Percentiles rank a stretch among this genome's conserved stretches.
Conservation (phyloP, 1,140 invertebrate species). For the Calosoma granatense region DNA sequence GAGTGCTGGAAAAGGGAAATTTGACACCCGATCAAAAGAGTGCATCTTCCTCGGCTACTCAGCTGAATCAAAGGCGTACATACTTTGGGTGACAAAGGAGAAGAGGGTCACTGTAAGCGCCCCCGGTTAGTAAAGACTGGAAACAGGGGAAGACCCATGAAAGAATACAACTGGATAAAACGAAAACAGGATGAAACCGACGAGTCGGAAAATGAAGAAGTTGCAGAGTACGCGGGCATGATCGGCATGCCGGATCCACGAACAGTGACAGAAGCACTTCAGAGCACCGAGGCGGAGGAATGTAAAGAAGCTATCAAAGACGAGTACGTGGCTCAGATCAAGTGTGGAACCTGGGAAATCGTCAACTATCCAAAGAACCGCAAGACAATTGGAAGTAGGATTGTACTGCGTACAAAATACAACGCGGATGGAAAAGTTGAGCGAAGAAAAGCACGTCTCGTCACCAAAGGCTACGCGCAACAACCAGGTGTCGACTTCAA, state of each 20-base stretch:
- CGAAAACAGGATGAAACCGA: neutral
- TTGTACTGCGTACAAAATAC: conserved; percentile 29
- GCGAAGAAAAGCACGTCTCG: conserved; percentile 32
- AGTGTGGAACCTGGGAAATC: conserved; percentile 17
- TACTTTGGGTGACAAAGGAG: conserved; percentile 24
- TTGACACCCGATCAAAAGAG: no score
- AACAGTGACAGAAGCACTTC: neutral
- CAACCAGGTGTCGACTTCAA: conserved; percentile 29
- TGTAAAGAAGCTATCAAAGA: conserved; percentile 14
- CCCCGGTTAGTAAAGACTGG: no score
- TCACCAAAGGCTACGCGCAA: conserved; percentile 35
- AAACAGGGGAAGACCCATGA: no score
- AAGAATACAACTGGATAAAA: no score
- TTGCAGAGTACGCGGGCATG: no score
- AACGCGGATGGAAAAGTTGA: conserved; percentile 22
- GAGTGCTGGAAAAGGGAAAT: no score
- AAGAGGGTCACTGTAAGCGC: no score
- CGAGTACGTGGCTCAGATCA: conserved; percentile 13
- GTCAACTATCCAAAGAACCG: conserved; percentile 20
- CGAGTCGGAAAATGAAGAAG: no score
- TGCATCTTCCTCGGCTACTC: conserved; percentile 28
- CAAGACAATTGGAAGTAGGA: conserved; percentile 25
- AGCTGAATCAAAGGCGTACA: conserved; percentile 23
- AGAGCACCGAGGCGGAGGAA: conserved; percentile 15
- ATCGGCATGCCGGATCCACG: no score